Evolutionary conservation across 2,113 vertebrate genomes (phyloP).

Genomic region (Rhinopomastus cyanomelas): DNA sequence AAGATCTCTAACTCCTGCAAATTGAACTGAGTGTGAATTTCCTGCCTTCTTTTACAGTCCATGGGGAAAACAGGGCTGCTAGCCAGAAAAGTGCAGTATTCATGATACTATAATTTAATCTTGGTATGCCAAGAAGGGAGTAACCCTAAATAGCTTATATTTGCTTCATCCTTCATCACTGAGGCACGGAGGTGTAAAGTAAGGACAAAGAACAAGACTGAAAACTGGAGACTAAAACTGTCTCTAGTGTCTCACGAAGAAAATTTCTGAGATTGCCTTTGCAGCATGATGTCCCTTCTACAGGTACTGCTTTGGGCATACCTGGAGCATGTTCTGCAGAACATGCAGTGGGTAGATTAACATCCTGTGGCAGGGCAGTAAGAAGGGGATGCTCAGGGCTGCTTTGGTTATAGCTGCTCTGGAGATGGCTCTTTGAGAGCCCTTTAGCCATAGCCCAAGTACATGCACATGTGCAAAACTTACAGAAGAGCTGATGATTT

Average conservation of each 20-base stretch:
- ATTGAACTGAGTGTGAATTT: background rate
- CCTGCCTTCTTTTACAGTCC: background rate
- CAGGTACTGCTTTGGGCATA: background rate
- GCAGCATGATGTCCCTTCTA: background rate
- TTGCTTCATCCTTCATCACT: background rate
- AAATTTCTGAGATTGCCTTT: background rate
- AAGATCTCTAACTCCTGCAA: background rate
- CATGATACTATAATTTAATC: background rate
- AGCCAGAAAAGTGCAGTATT: background rate
- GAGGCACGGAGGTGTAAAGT: background rate
- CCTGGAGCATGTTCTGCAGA: background rate
- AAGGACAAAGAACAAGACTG: background rate
- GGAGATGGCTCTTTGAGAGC: background rate
- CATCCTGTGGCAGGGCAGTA: background rate
- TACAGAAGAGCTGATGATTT: background rate
- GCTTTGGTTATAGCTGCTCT: background rate
- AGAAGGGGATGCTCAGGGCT: background rate
- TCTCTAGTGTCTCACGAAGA: background rate
- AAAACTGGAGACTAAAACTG: background rate
- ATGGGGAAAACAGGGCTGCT: background rate
- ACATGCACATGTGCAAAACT: accelerated
- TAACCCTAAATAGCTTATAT: background rate
- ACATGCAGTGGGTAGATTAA: background rate
- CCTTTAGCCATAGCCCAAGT: background rate
- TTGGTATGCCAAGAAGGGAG: background rate